Percentiles rank a stretch among this genome's conserved stretches.
These are phyloP conservation scores for Empidonax alnorum DNA, from an alignment of 2,113 vertebrate species.

Conservation along the genomic window DNA sequence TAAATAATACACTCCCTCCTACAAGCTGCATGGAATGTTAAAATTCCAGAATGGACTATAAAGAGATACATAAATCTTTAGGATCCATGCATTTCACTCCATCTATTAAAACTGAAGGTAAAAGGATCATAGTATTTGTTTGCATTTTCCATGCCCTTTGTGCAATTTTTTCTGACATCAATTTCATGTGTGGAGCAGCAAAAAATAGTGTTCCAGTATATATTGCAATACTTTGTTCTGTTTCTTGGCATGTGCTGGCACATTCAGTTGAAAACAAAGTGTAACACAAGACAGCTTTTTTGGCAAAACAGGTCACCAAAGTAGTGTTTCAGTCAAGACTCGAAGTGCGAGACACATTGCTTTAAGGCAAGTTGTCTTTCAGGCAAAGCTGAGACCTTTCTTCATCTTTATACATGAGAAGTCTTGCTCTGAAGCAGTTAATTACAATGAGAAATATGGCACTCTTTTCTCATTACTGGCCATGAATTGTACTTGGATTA, in stretches of 20 bases:
- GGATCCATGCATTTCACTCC: slow-evolving; percentile 17
- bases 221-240: slow-evolving; percentile 12
- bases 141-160: neutral
- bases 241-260: neutral
- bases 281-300: slow-evolving; percentile 4
- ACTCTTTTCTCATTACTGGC: neutral
- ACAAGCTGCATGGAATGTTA: slow-evolving; percentile 30
- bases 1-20: slow-evolving; percentile 49
- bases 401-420: slow-evolving; percentile 59
- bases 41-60: slow-evolving; percentile 34
- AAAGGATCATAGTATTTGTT: slow-evolving; percentile 30
- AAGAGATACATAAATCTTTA: slow-evolving; percentile 30
- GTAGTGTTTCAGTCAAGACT: slow-evolving; percentile 35
- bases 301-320: slow-evolving; percentile 56
- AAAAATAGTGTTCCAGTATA: neutral
- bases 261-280: neutral
- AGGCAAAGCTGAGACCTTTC: slow-evolving; percentile 53
- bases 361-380: slow-evolving; percentile 44
- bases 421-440: slow-evolving; percentile 42
- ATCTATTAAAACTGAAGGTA: slow-evolving; percentile 42
- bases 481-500: slow-evolving; percentile 9
- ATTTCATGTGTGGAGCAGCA: slow-evolving; percentile 7
- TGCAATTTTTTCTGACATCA: slow-evolving; percentile 31
- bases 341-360: slow-evolving; percentile 31
- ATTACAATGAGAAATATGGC: slow-evolving; percentile 30